Conservation (phyloP, 2,888 invertebrate genomes). For the Lamproptera curius region DNA sequence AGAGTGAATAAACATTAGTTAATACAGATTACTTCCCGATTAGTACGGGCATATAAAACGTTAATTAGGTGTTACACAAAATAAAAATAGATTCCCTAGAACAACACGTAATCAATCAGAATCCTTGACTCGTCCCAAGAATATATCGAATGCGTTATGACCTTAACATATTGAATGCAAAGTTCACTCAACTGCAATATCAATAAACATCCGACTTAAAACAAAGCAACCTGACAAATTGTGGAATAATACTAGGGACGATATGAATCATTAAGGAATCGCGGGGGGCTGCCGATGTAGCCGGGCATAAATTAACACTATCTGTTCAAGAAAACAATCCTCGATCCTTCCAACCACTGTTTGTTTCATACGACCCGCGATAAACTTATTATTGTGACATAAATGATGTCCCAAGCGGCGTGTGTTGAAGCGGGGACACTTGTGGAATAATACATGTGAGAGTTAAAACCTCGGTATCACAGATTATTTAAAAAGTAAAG, state of each 20-base stretch:
- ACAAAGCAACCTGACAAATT: slow-evolving; percentile 15
- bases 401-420: slow-evolving; percentile 55
- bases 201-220: background rate
- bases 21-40: no score
- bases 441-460: slow-evolving; percentile 73
- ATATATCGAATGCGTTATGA: background rate
- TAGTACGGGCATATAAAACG: no score
- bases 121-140: no score
- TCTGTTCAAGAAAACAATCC: slow-evolving; percentile 42
- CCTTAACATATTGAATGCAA: background rate
- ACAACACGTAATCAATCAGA: no score
- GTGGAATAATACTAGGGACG: slow-evolving; percentile 15
- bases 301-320: slow-evolving; percentile 50
- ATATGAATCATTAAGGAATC: slow-evolving; percentile 33
- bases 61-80: no score
- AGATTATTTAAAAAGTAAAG: no score
- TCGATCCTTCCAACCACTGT: slow-evolving; percentile 44
- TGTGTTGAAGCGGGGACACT: slow-evolving; percentile 27
- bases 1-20: no score
- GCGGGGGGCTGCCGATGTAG: slow-evolving; percentile 41
- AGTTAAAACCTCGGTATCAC: no score
- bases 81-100: no score
- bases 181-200: slow-evolving; percentile 13
- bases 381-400: slow-evolving; percentile 73
- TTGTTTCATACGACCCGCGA: slow-evolving; percentile 63